Percentiles rank a stretch among this genome's conserved stretches.
phyloP scores from a whole-genome alignment of 2,888 invertebrate genomes.

The Hemicrepidius hirtus region DNA sequence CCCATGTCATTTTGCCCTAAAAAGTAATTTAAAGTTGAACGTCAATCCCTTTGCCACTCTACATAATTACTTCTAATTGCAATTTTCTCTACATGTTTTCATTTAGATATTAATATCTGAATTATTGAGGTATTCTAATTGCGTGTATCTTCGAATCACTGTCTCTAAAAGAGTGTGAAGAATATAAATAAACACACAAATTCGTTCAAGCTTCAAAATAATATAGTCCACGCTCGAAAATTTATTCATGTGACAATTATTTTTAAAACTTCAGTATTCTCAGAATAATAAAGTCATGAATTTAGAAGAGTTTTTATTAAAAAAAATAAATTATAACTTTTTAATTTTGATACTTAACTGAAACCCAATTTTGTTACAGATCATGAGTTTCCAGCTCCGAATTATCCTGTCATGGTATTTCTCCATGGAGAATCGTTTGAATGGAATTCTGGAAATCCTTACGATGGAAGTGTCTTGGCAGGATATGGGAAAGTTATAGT shows the following conservation, averaged over 20 bases:
- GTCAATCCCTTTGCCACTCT: slow-evolving; percentile 18
- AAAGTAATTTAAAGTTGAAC: slow-evolving; percentile 28
- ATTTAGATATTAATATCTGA: not conserved
- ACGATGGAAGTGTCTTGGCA: slow-evolving; percentile 95
- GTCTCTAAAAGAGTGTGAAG: too few relatives aligned
- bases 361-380: not conserved
- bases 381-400: slow-evolving; percentile 61
- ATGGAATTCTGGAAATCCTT: slow-evolving; percentile 98
- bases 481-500: slow-evolving; percentile 93
- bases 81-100: slow-evolving; percentile 11
- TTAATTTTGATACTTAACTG: not conserved
- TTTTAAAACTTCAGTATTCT: too few relatives aligned
- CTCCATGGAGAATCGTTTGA: slow-evolving; percentile 97
- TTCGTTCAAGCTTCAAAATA: not conserved
- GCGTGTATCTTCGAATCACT: too few relatives aligned
- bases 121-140: too few relatives aligned
- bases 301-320: too few relatives aligned
- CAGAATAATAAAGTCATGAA: too few relatives aligned
- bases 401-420: slow-evolving; percentile 91
- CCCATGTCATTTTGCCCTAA: slow-evolving; percentile 16
- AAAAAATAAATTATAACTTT: too few relatives aligned
- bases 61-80: slow-evolving; percentile 16
- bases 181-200: too few relatives aligned
- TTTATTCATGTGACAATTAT: not conserved
- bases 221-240: not conserved